Base-by-base conservation (phyloP, 2,888 invertebrate genomes). In the Lasioglossum villosulum region DNA sequence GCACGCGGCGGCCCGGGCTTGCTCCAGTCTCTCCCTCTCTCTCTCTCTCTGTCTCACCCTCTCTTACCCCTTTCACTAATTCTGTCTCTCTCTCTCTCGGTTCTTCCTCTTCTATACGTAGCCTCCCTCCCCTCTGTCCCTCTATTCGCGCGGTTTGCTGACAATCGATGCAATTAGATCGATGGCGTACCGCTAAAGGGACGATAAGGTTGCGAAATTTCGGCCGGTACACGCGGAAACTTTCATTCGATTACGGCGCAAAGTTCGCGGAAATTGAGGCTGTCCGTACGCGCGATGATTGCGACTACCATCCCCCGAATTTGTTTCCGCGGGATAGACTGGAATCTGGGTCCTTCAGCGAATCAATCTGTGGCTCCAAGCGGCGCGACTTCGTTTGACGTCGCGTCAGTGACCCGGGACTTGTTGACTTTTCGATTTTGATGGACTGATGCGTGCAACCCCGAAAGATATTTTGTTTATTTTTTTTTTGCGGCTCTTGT, bases 91-190 rank as follows among this genome's bases (percentile, higher is more conserved):
- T 37, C 68, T 34, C 68, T 68, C 37, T 52, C 10, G 52, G 23
- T 52, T 52, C 52, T 52, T 52, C 52, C 52, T 52, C 52, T 23
- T 52, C 52, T 52, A 52, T 52, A 10, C 52, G 10, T n/a, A 52
- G 23, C 12, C 19, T 66, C 6, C 39, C 39, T 23, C 23, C 23
- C 23, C 23, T n/a, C 37, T 68, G 12, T 68, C 37, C 19, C 68
- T 37, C 68, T 39, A 37, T 87, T 90, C 86, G 71, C 87, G 89
- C 90, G 88, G 90, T 85, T 87, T 88, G 83, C 87, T 88, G 90
- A 90, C 91, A 91, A 90, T 90, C 91, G 88, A 90, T 91, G 90
- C 90, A 87, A 84, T 91, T 90, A 91, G 90, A 90, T 90, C 90
- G 86, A 88, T 84, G 88, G 52, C 76, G 83, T 34, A 74, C 81